phyloP scores from a whole-genome alignment of 2,888 invertebrate genomes.

The Eupithecia dodoneata region DNA sequence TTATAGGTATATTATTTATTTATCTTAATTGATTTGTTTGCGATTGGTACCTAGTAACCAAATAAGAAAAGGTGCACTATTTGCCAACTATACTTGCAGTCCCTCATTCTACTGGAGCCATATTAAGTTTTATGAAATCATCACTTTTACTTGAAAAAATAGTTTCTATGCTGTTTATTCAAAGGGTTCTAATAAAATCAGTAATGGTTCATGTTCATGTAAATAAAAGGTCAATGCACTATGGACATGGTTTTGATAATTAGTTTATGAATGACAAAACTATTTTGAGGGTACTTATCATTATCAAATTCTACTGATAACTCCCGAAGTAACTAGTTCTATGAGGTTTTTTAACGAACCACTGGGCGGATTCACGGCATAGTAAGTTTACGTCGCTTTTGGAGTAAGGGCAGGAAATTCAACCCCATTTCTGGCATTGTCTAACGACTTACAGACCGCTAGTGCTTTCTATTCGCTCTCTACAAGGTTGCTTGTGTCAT shows the following conservation, averaged over 20 bases:
- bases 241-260: conserved; percentile 21
- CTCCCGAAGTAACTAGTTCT: not conserved
- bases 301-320: conserved; percentile 26
- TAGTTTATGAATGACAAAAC: conserved; percentile 25
- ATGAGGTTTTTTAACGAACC: conserved; percentile 6
- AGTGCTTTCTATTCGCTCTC: conserved; percentile 76
- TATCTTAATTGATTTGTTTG: not conserved
- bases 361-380: conserved; percentile 22
- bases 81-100: not conserved
- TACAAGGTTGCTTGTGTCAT: conserved; percentile 78
- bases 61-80: not conserved
- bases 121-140: not conserved
- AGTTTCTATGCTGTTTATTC: not conserved
- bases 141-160: not conserved
- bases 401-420: conserved; percentile 59
- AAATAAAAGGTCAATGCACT: conserved; percentile 30
- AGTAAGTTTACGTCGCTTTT: conserved; percentile 9
- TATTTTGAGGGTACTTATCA: conserved; percentile 20
- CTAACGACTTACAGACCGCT: conserved; percentile 62
- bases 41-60: not conserved
- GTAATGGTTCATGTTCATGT: not conserved
- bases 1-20: not conserved
- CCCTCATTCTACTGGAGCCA: not conserved
- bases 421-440: conserved; percentile 69
- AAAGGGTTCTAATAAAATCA: not conserved